Base-by-base conservation (phyloP, 2,797 vertebrate species). In the Macropus fuliginosus region DNA sequence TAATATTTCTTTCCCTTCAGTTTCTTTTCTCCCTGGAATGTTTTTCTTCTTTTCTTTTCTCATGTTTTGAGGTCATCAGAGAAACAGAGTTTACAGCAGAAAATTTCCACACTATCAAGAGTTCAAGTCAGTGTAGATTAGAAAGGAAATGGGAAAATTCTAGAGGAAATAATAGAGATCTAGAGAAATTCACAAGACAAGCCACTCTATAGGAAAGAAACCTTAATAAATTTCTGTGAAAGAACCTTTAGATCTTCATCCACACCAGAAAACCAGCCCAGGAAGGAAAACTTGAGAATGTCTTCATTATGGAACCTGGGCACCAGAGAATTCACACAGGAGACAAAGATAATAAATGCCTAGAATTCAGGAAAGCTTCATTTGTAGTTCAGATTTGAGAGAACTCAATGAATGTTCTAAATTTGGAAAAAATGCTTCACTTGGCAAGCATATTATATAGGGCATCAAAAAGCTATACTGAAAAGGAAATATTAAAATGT, bases 61-160 rank as follows among this genome's bases (percentile, higher is more conserved):
- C 50, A 62, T 50, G 54, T 94, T 95, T 92, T 92, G 81, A 90
- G 54, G 81, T 91, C 46, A 74, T 28, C 24, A 29, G 28, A 59
- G 57, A 59, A 59, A 59, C 11, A 59, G 28, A 59, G 11, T 59
- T 56, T 59, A 59, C 28, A 11, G 57, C 57, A 59, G 57, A 59
- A 59, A 59, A 59, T 29, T 59, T 59, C 28, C 57, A 59, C 28
- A 11, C 28, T 59, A 59, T 59, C 57, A 59, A 56, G 34, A 62
- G 29, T 62, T 62, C 29, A 62, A 34, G 59, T 62, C 59, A 34
- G 31, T 62, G 59, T 62, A 8, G 29, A 62, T 95, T 98, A 97
- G 98, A 97, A 96, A 97, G 96, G 93, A 97, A 97, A 1, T 98
- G 98, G 97, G 97, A 97, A 81, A 31, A 55, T 0, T 93, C 95